Base-by-base conservation (phyloP, 2,797 vertebrate species). In the Enteromius radiatus region DNA sequence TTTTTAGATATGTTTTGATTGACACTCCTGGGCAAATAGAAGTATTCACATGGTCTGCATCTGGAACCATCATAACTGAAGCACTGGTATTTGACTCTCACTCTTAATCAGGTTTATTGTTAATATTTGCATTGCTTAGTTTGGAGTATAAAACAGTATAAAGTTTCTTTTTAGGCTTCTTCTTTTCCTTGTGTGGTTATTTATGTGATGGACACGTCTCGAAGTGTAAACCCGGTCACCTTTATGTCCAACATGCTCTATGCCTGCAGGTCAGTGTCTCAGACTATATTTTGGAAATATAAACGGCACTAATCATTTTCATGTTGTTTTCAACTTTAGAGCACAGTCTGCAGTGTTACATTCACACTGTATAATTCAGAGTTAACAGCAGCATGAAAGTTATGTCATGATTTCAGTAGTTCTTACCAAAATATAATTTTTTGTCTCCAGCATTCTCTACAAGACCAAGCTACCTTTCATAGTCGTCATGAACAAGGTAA, bases 231-330 rank as follows among this genome's bases (percentile, higher is more conserved):
- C 86, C 98, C 98, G 0, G 94, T 99, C 88, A 99, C 98, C 3
- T 99, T 99, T 89, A 99, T 99, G 98, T 99, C 98, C 89, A 99
- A 99, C 91, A 99, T 99, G 98, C 92, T 99, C 1, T 99, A 98
- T 47, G 98, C 98, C 88, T 99, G 97, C 96, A 99, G 98, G 98
- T 99, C 85, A 87, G 88, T 11, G 36, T 21, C 59, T 31, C 31
- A 21, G 31, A 43, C 47, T 59, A 2, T 56, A 76, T 17, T 5
- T 23, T 23, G 12, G 9, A 33, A 23, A 38, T 36, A 49, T 63
- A 33, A 54, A 74, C 31, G n/a, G 45, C 36, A 45, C 23, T 17
- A 70, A 70, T 38, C 9, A 36, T 64, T 64, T 21, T 65, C 0
- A 15, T 61, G 56, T 61, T 15, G 26, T 31, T 63, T 63, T 28